Percentiles rank a stretch among this genome's conserved stretches.
phyloP scores from a whole-genome alignment of 2,113 vertebrate species.

The Xiphophorus couchianus region DNA sequence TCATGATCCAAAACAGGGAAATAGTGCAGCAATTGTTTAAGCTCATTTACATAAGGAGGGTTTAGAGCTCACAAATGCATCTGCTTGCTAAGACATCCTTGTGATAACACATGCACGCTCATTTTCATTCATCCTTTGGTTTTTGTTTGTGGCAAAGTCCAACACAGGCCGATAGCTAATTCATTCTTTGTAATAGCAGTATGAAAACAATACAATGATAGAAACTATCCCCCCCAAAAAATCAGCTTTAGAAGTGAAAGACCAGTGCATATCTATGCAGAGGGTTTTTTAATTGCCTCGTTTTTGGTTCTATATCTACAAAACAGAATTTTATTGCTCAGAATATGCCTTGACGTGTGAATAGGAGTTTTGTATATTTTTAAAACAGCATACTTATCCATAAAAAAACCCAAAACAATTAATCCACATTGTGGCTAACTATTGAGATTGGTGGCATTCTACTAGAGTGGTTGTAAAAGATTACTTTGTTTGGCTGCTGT shows the following conservation, averaged over 20 bases:
- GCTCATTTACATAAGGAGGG: conserved; percentile 19
- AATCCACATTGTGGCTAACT: conserved; percentile 1
- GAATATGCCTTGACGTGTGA: conserved; percentile 28
- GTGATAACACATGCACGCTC: not conserved
- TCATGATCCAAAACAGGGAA: not conserved
- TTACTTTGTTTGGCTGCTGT: not conserved
- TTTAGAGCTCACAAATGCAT: conserved; percentile 8
- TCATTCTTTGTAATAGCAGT: not conserved
- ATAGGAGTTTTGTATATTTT: conserved; percentile 26
- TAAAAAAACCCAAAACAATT: conserved; percentile 11
- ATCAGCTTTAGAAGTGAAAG: conserved; percentile 10
- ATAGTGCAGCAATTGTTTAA: not conserved
- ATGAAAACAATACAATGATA: conserved; percentile 16
- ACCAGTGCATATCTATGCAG: not conserved
- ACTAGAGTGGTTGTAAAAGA: not conserved
- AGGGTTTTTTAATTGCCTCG: not conserved
- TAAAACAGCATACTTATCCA: conserved; percentile 13
- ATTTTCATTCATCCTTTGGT: not conserved
- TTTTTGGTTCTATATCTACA: conserved; percentile 15
- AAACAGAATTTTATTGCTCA: conserved; percentile 24
- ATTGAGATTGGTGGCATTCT: not conserved
- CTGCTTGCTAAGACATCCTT: conserved; percentile 13
- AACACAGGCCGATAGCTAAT: conserved; percentile 4
- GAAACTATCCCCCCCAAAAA: conserved; percentile 5
- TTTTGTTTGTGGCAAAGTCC: conserved; percentile 24